Percentiles rank a stretch among this genome's conserved stretches.
Conservation (phyloP, 2,797 vertebrate genomes). For the Notolepis coatsorum region DNA sequence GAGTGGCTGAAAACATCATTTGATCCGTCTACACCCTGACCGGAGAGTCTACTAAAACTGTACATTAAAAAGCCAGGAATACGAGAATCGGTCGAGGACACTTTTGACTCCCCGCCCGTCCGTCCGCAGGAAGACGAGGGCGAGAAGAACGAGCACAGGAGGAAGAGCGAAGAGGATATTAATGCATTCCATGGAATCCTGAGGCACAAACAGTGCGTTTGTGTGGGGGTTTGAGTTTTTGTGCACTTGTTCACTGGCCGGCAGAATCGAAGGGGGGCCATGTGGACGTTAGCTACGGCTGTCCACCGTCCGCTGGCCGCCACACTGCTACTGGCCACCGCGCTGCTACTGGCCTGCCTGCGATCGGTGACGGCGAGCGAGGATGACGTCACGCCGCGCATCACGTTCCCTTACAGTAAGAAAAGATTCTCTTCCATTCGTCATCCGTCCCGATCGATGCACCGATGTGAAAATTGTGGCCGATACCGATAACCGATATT, state of each 20-base stretch:
- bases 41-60: constrained; percentile 52
- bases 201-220: constrained; percentile 46
- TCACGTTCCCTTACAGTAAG: constrained; percentile 91
- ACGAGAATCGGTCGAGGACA: constrained; percentile 67
- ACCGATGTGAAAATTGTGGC: too few relatives aligned
- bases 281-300: constrained; percentile 64
- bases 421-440: not conserved
- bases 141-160: constrained; percentile 52
- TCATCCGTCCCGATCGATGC: too few relatives aligned
- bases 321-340: constrained; percentile 54
- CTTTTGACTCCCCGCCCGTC: constrained; percentile 32
- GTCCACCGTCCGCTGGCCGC: constrained; percentile 59
- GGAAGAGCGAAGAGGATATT: constrained; percentile 49
- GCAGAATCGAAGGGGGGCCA: constrained; percentile 61
- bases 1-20: constrained; percentile 60
- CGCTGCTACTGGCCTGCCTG: constrained; percentile 39
- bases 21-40: constrained; percentile 55
- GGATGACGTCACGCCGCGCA: constrained; percentile 82
- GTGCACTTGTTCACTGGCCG: constrained; percentile 33
- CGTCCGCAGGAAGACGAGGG: constrained; percentile 58
- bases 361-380: constrained; percentile 52
- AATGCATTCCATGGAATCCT: constrained; percentile 67
- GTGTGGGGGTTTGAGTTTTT: constrained; percentile 27
- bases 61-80: constrained; percentile 59
- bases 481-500: too few relatives aligned